phyloP scores from a whole-genome alignment of 92 coral and sea anemone genomes.

The Virgularia gustaviana region DNA sequence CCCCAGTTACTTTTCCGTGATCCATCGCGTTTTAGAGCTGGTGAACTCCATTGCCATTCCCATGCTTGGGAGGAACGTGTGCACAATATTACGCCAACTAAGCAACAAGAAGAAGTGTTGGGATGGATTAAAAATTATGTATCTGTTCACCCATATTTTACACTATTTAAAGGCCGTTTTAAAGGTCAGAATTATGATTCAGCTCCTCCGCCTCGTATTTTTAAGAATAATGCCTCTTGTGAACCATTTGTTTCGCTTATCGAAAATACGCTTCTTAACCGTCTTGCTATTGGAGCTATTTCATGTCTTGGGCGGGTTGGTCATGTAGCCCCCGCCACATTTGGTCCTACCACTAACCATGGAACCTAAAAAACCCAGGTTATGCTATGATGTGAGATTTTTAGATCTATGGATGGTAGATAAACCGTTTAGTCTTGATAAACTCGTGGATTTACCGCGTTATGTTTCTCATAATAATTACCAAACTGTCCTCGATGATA shows the following conservation, averaged over 20 bases:
- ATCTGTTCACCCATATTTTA: neutral
- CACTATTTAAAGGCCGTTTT: neutral
- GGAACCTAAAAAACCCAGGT: conserved; percentile 34
- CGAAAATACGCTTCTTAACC: conserved; percentile 29
- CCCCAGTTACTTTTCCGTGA: no score
- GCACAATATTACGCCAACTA: no score
- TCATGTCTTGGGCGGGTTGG: conserved; percentile 41
- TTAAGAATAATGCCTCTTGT: conserved; percentile 35
- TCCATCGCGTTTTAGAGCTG: no score
- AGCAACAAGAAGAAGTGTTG: neutral
- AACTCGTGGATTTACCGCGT: conserved; percentile 8
- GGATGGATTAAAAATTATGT: neutral
- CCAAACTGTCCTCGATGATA: no score
- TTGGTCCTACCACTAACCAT: conserved; percentile 46
- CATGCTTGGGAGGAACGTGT: no score
- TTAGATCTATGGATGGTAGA: conserved; percentile 25
- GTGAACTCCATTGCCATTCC: no score
- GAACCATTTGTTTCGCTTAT: conserved; percentile 41
- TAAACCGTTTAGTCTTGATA: conserved; percentile 20
- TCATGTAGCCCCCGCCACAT: conserved; percentile 38
- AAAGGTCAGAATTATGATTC: neutral
- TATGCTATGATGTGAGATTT: neutral
- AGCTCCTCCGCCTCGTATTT: conserved; percentile 26
- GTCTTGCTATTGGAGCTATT: conserved; percentile 34
- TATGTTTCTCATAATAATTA: neutral